phyloP scores from a whole-genome alignment of 2,113 vertebrate genomes.

The Paratilapia polleni region DNA sequence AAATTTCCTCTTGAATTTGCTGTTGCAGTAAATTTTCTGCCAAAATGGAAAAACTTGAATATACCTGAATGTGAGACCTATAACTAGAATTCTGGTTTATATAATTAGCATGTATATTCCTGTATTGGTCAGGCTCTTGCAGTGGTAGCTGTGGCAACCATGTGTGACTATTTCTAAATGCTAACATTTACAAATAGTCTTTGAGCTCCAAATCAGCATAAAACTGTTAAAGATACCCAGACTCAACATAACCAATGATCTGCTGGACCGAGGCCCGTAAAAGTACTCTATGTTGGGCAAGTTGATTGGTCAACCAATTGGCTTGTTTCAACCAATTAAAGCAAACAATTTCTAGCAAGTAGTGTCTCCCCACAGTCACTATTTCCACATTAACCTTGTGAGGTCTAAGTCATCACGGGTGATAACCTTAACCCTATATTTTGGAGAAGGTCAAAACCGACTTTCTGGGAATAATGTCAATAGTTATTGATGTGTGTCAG shows the following conservation, averaged over 20 bases:
- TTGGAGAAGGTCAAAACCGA: no score
- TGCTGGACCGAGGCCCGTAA: background rate
- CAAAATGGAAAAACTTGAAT: no score
- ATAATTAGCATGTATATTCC: background rate
- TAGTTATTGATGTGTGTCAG: no score
- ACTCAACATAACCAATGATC: background rate
- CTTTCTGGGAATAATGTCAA: no score
- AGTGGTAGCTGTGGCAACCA: background rate
- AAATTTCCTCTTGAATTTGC: background rate
- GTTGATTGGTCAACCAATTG: background rate
- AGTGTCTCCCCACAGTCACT: fast-evolving
- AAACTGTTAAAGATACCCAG: background rate
- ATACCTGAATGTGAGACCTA: background rate
- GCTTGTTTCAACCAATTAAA: background rate
- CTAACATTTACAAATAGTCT: background rate
- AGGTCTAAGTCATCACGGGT: background rate
- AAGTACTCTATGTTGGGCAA: background rate
- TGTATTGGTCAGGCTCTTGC: background rate
- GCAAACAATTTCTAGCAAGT: background rate
- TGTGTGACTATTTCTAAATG: fast-evolving
- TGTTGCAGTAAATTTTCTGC: background rate
- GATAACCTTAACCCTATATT: background rate
- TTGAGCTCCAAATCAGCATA: background rate
- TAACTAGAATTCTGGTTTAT: background rate
- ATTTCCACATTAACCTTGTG: background rate